phyloP scores from a whole-genome alignment of 2,888 invertebrate genomes.

The Calliphora vomitoria region DNA sequence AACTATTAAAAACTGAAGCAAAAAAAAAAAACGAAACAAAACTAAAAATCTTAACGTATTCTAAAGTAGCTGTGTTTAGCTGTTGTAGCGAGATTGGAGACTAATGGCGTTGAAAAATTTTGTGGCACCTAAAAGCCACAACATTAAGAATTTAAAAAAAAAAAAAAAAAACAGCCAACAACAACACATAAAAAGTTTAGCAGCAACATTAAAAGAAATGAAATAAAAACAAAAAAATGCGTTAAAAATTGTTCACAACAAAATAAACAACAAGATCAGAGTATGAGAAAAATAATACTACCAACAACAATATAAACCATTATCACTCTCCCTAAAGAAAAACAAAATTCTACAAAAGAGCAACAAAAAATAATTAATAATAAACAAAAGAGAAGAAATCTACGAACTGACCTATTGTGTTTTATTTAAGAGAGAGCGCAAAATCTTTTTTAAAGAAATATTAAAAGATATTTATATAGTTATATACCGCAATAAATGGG shows the following conservation, averaged over 20 bases:
- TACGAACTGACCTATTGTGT: conserved; percentile 26
- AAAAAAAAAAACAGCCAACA: conserved; percentile 42
- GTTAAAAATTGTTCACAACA: conserved; percentile 54
- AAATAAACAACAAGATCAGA: conserved; percentile 49
- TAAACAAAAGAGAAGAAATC: not conserved
- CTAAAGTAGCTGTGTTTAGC: conserved; percentile 61
- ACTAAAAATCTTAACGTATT: conserved; percentile 40
- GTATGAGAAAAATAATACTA: conserved; percentile 5
- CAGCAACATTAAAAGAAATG: conserved; percentile 48
- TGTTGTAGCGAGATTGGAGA: conserved; percentile 66
- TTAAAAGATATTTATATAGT: not conserved
- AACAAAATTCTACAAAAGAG: conserved; percentile 4
- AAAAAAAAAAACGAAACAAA: conserved; percentile 29
- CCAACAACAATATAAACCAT: not conserved
- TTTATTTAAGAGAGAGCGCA: conserved; percentile 3
- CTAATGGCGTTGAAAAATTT: conserved; percentile 70
- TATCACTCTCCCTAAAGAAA: conserved; percentile 6
- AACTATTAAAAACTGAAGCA: conserved; percentile 21
- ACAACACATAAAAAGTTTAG: conserved; percentile 56
- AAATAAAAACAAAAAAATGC: conserved; percentile 43
- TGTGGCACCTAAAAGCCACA: conserved; percentile 66
- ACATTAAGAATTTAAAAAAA: conserved; percentile 35
- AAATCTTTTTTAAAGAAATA: conserved; percentile 6
- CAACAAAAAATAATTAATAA: not conserved
- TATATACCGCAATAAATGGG: not conserved